phyloP scores from a whole-genome alignment of 1,140 invertebrate genomes.

The Orchestia grillus region DNA sequence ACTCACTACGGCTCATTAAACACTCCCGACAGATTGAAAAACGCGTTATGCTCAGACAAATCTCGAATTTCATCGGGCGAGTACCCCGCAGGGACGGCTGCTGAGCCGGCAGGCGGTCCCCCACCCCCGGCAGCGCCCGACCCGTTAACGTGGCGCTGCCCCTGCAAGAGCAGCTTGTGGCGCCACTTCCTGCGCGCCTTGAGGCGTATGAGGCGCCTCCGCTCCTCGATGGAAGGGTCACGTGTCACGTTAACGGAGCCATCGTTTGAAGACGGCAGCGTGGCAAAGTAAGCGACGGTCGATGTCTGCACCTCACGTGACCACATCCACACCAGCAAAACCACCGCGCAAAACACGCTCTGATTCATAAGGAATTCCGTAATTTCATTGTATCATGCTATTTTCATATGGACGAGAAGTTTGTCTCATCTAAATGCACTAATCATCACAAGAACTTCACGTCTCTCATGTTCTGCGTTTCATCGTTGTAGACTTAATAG shows the following conservation, averaged over 20 bases:
- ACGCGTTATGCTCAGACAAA: not conserved
- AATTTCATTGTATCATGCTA: not conserved
- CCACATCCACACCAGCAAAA: not conserved
- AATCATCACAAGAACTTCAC: not conserved
- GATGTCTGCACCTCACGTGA: not conserved
- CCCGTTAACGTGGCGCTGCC: not conserved
- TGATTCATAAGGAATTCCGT: not conserved
- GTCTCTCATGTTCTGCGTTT: not conserved
- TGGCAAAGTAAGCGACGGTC: not conserved
- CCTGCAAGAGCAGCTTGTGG: not conserved
- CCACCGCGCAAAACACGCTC: not conserved
- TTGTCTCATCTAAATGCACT: not conserved
- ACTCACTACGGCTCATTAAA: not conserved
- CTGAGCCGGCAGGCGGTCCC: too few species aligned
- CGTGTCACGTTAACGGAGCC: slow-evolving; percentile 25
- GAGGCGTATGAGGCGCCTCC: not conserved
- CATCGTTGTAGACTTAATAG: not conserved
- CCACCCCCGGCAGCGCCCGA: not conserved
- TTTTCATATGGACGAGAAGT: not conserved
- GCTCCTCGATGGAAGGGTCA: slow-evolving; percentile 45
- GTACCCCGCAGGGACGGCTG: too few species aligned
- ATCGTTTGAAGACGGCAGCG: not conserved
- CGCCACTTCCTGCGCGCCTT: slow-evolving; percentile 1
- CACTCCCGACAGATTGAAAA: not conserved
- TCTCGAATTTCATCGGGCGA: not conserved